phyloP scores from a whole-genome alignment of 2,888 invertebrate genomes.

The Belgica antarctica region DNA sequence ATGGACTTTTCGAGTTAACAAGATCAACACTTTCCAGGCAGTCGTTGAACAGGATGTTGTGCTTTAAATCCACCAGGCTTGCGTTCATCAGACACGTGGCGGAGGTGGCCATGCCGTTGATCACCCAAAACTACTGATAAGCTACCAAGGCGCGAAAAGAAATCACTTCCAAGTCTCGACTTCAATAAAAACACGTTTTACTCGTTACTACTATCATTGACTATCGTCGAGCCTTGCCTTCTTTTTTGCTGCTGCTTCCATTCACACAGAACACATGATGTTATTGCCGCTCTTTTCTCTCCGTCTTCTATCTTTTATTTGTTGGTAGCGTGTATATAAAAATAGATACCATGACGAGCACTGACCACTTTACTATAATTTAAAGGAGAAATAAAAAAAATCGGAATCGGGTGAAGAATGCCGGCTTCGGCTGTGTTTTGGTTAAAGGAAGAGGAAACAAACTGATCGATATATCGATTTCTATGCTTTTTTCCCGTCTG shows the following conservation, averaged over 20 bases:
- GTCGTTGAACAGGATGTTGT: no score
- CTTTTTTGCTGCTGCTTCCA: no score
- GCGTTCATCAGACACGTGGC: no score
- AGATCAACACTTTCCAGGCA: no score
- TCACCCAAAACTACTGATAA: no score
- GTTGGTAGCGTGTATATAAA: conserved; percentile 11
- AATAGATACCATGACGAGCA: conserved; percentile 11
- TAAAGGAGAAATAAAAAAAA: conserved; percentile 9
- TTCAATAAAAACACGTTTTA: no score
- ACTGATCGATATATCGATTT: conserved; percentile 23
- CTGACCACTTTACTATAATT: conserved; percentile 21
- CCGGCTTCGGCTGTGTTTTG: no score
- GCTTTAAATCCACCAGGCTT: no score
- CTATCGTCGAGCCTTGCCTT: neutral
- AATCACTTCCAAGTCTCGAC: neutral
- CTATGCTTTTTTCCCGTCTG: neutral
- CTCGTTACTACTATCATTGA: neutral
- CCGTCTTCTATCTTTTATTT: neutral
- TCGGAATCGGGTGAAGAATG: no score
- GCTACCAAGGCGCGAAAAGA: no score
- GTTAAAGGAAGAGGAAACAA: neutral
- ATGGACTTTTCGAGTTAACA: no score
- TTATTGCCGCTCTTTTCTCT: conserved; percentile 15
- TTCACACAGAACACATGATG: neutral
- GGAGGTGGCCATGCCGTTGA: no score